These are phyloP conservation scores for Dryomyza anilis DNA, from an alignment of 2,888 invertebrate species.

Conservation along the genomic window DNA sequence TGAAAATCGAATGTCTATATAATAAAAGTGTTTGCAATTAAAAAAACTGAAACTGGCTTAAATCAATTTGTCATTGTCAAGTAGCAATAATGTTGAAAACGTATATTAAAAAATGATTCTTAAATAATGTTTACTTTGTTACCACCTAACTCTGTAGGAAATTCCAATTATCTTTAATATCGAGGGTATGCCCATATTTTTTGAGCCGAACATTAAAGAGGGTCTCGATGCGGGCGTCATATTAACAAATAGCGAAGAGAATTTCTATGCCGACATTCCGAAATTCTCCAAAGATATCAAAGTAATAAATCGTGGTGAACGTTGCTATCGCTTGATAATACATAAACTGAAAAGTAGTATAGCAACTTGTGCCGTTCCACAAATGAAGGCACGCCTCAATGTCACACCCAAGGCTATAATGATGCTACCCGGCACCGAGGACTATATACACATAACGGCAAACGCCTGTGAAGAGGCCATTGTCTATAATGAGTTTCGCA, in stretches of 20 bases:
- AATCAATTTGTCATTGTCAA: no score
- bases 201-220: constrained; percentile 46
- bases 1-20: no score
- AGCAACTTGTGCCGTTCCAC: constrained; percentile 5
- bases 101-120: no score
- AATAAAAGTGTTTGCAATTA: no score
- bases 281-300: constrained; percentile 38
- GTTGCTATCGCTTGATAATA: constrained; percentile 47
- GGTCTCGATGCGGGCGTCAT: constrained; percentile 46
- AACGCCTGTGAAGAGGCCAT: constrained; percentile 42
- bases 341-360: constrained; percentile 37
- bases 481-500: constrained; percentile 42
- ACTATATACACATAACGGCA: constrained; percentile 37
- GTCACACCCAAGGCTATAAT: constrained; percentile 43
- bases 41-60: no score
- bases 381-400: constrained; percentile 39
- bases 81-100: neutral
- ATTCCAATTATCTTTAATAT: constrained; percentile 48
- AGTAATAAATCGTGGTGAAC: constrained; percentile 47
- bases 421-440: constrained; percentile 32
- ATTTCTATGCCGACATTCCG: constrained; percentile 35
- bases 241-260: constrained; percentile 40
- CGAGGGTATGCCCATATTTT: constrained; percentile 50
- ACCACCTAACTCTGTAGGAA: constrained; percentile 40
- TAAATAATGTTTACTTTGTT: neutral